These are phyloP conservation scores for Trachelipus rathkii DNA, from an alignment of 1,140 invertebrate species.

Conservation along the genomic window DNA sequence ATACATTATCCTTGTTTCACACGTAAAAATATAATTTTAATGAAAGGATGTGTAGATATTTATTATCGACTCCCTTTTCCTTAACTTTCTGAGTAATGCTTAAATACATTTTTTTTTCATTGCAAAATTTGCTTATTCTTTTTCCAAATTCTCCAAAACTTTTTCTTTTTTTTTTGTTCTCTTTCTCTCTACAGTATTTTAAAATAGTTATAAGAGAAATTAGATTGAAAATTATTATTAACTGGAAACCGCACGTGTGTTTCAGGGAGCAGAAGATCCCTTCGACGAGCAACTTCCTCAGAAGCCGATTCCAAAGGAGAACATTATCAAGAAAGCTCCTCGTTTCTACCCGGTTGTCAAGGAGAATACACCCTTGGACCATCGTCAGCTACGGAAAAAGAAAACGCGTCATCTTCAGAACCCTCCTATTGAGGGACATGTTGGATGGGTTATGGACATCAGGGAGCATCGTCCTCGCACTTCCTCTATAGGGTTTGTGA, in stretches of 20 bases:
- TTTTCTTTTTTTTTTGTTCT: too few relatives aligned
- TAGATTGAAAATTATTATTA: too few relatives aligned
- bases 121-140: too few relatives aligned
- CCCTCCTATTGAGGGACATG: constrained; percentile 80
- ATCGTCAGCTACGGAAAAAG: constrained; percentile 69
- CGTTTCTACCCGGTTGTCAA: constrained; percentile 94
- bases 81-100: too few relatives aligned
- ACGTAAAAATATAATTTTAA: too few relatives aligned
- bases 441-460: constrained; percentile 94
- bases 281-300: constrained; percentile 43
- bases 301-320: constrained; percentile 45
- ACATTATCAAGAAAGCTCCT: constrained; percentile 52
- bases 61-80: too few relatives aligned
- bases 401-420: constrained; percentile 89
- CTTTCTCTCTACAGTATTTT: too few relatives aligned
- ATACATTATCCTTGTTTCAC: too few relatives aligned
- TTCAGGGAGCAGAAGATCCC: constrained; percentile 32
- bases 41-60: too few relatives aligned
- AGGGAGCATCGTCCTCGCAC: constrained; percentile 61
- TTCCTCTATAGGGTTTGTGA: constrained; percentile 31
- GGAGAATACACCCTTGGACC: constrained; percentile 58
- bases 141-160: too few relatives aligned
- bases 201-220: too few relatives aligned
- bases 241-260: background rate
- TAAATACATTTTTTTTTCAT: too few relatives aligned